Conservation (phyloP, 30 jellyfish, hydroid and myxozoan species). For the Hydra vulgaris region DNA sequence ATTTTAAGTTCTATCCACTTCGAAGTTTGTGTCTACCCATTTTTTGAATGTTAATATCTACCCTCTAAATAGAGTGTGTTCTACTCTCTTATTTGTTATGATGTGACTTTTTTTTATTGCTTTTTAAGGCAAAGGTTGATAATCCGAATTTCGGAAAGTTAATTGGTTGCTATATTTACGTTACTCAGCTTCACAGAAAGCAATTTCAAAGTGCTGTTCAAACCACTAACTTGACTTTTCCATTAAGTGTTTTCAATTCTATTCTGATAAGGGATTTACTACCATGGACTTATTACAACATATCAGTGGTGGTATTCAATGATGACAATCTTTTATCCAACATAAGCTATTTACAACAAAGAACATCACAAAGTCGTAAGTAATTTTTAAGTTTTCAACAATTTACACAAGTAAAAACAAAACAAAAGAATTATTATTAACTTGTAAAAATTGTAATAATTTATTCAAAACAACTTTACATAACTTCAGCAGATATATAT, state of each 20-base stretch:
- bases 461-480: no score
- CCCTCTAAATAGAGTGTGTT: no score
- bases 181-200: background rate
- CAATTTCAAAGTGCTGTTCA: background rate
- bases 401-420: no score
- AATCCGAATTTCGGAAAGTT: conserved; percentile 7
- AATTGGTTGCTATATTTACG: background rate
- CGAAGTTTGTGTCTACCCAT: no score
- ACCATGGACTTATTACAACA: conserved; percentile 65
- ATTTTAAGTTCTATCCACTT: no score
- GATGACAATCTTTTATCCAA: conserved; percentile 7
- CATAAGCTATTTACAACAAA: background rate
- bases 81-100: no score
- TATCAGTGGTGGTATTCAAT: conserved; percentile 58
- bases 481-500: no score
- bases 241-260: background rate
- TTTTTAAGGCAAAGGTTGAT: background rate
- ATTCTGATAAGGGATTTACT: conserved; percentile 38
- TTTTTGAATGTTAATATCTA: no score
- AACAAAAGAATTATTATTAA: no score
- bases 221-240: background rate
- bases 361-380: conserved; percentile 21
- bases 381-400: background rate
- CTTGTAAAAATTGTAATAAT: no score
- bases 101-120: background rate